A percentile compares a stretch with the other conserved stretches of the same genome.
phyloP scores from a whole-genome alignment of 2,888 invertebrate genomes.

The Drosophila histrio region DNA sequence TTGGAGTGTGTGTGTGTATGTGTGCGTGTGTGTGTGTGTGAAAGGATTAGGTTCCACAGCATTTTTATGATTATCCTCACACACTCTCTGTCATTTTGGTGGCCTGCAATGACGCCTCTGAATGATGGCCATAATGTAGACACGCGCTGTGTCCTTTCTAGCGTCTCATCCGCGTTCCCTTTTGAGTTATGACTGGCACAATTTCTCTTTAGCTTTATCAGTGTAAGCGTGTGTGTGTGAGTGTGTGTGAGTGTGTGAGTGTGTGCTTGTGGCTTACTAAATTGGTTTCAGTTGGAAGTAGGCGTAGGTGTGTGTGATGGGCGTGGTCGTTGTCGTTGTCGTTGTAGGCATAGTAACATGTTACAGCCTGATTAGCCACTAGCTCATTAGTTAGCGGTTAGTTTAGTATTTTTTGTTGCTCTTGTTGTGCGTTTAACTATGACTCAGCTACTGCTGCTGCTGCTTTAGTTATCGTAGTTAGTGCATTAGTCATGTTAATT shows the following conservation, averaged over 20 bases:
- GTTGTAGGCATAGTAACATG: constrained; percentile 34
- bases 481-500: constrained; percentile 73
- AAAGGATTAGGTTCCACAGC: constrained; percentile 64
- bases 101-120: constrained; percentile 51
- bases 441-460: constrained; percentile 56
- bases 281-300: constrained; percentile 44
- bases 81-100: constrained; percentile 17
- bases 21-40: constrained; percentile 43
- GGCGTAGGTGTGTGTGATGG: constrained; percentile 5
- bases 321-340: neutral
- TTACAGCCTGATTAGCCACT: constrained; percentile 51
- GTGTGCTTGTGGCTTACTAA: constrained; percentile 24
- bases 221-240: constrained; percentile 17
- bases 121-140: constrained; percentile 66
- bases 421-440: constrained; percentile 19
- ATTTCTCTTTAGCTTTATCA: constrained; percentile 68
- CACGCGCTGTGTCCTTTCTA: constrained; percentile 39
- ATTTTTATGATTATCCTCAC: constrained; percentile 58
- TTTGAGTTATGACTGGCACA: constrained; percentile 74
- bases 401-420: constrained; percentile 10
- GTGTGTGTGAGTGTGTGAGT: neutral
- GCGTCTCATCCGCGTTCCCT: constrained; percentile 40
- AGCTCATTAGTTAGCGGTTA: constrained; percentile 55
- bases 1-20: constrained; percentile 32
- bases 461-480: too few species aligned